Evolutionary conservation across 1,140 invertebrate species (phyloP).

Genomic region (Theocolax elegans): DNA sequence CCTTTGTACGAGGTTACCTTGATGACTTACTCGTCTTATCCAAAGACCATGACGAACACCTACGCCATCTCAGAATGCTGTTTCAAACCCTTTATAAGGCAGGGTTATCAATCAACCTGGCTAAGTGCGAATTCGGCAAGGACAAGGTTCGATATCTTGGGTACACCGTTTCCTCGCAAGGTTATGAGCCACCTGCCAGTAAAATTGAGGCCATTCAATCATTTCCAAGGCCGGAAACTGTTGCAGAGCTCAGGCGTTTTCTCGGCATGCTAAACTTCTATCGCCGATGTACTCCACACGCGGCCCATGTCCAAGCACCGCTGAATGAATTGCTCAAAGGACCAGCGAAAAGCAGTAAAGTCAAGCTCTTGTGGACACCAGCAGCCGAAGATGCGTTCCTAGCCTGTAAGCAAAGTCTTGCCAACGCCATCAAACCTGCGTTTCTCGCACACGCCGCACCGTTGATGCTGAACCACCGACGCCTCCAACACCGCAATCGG

Average conservation of each 20-base stretch:
- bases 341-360: conserved; percentile 41
- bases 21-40: too few relatives aligned
- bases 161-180: too few relatives aligned
- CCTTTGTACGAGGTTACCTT: too few relatives aligned
- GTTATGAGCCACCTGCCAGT: background rate
- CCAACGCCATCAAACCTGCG: background rate
- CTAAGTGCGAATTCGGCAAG: too few relatives aligned
- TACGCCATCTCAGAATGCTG: too few relatives aligned
- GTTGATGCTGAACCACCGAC: too few relatives aligned
- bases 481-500: conserved; percentile 20
- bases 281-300: background rate
- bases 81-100: too few relatives aligned
- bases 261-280: background rate
- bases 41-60: too few relatives aligned
- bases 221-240: background rate
- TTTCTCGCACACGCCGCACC: background rate
- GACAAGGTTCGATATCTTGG: too few relatives aligned
- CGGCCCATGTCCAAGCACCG: background rate
- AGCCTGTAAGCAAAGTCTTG: background rate
- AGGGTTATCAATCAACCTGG: too few relatives aligned
- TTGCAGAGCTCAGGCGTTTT: background rate
- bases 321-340: conserved; percentile 22
- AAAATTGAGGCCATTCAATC: background rate
- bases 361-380: conserved; percentile 28
- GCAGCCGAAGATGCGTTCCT: conserved; percentile 44